Percentiles rank a stretch among this genome's conserved stretches.
Conservation (phyloP, 2,888 invertebrate genomes). For the Dynastes tityus region DNA sequence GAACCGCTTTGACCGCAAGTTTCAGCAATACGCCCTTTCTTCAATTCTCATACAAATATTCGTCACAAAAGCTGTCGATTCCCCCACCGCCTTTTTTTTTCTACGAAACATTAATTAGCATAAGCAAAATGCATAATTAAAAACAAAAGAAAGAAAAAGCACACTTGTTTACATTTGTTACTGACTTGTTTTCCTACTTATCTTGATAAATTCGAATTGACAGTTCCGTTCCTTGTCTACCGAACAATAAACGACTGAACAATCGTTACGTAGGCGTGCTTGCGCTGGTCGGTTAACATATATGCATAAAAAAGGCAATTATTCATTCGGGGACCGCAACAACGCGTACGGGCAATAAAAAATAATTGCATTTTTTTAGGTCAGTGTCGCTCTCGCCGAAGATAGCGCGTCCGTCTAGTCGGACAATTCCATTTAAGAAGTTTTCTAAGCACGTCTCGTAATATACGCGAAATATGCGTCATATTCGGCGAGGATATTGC, state of each 20-base stretch:
- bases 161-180: constrained; percentile 17
- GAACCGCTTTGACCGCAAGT: no score
- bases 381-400: constrained; percentile 8
- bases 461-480: constrained; percentile 13
- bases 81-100: neutral
- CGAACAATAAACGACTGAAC: constrained; percentile 35
- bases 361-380: constrained; percentile 40
- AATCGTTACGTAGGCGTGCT: constrained; percentile 34
- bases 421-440: constrained; percentile 28
- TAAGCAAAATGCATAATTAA: neutral
- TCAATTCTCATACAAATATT: neutral
- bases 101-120: neutral
- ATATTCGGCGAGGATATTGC: neutral
- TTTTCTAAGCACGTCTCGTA: constrained; percentile 25
- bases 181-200: neutral
- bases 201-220: constrained; percentile 33
- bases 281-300: neutral
- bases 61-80: neutral
- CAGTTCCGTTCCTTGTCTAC: constrained; percentile 29
- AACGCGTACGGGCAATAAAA: constrained; percentile 9
- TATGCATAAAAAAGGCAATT: constrained; percentile 40
- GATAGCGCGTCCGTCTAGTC: constrained; percentile 23
- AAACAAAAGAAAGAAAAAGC: constrained; percentile 3
- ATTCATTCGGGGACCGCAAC: constrained; percentile 7
- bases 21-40: no score